phyloP scores from a whole-genome alignment of 2,888 invertebrate species.

The Laspeyria flexula region DNA sequence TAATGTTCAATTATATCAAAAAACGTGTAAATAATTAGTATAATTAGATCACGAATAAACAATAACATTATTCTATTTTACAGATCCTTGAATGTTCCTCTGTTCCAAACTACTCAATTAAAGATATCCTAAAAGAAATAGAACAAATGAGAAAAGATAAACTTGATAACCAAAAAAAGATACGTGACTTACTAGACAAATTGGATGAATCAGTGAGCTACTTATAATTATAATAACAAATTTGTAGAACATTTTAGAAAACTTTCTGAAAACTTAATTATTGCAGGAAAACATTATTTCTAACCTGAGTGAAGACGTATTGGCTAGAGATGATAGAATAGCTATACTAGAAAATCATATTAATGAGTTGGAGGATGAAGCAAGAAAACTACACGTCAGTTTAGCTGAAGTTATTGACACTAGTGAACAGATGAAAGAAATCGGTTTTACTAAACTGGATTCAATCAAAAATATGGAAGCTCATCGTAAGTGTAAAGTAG shows the following conservation, averaged over 20 bases:
- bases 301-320: slow-evolving; percentile 60
- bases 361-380: slow-evolving; percentile 72
- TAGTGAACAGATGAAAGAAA: slow-evolving; percentile 65
- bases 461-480: slow-evolving; percentile 70
- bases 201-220: slow-evolving; percentile 67
- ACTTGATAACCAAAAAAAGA: slow-evolving; percentile 54
- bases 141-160: slow-evolving; percentile 68
- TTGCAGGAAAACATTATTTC: slow-evolving; percentile 63
- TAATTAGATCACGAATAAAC: too few relatives aligned
- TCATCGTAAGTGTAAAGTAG: slow-evolving; percentile 74
- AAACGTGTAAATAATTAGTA: too few relatives aligned
- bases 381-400: slow-evolving; percentile 58
- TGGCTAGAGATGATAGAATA: slow-evolving; percentile 67
- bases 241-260: too few relatives aligned
- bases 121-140: slow-evolving; percentile 60
- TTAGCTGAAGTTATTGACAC: slow-evolving; percentile 60
- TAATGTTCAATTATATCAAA: too few relatives aligned
- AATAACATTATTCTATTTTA: too few relatives aligned
- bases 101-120: slow-evolving; percentile 34
- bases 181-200: slow-evolving; percentile 62
- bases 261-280: background rate
- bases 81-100: slow-evolving; percentile 46
- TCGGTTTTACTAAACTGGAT: slow-evolving; percentile 60
- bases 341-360: slow-evolving; percentile 73
- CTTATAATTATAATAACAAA: background rate